These are phyloP conservation scores for Argynnis bischoffii DNA, from an alignment of 2,888 invertebrate species.

Conservation along the genomic window DNA sequence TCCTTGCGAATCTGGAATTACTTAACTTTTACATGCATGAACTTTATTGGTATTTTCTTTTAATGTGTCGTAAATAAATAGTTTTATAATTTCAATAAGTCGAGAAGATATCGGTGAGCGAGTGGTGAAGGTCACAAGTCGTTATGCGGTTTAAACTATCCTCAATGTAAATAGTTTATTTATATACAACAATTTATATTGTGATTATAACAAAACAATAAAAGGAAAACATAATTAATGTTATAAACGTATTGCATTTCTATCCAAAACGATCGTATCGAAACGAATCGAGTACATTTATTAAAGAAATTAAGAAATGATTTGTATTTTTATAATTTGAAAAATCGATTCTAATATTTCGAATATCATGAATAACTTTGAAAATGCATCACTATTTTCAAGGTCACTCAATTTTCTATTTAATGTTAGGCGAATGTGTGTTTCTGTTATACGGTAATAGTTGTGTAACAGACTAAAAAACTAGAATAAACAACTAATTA, in stretches of 20 bases:
- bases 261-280: too few species aligned
- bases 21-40: constrained; percentile 9
- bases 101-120: constrained; percentile 13
- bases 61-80: constrained; percentile 16
- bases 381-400: constrained; percentile 2
- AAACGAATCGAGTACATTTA: too few species aligned
- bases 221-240: constrained; percentile 1
- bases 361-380: background rate
- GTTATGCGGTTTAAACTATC: constrained; percentile 19
- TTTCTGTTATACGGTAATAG: constrained; percentile 2
- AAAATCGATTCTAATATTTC: constrained; percentile 2
- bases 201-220: constrained; percentile 13
- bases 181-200: constrained; percentile 17
- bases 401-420: constrained; percentile 1
- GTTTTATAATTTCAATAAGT: constrained; percentile 18
- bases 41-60: constrained; percentile 19
- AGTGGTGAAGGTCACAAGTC: constrained; percentile 16
- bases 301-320: too few species aligned
- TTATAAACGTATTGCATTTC: too few species aligned
- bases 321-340: too few species aligned
- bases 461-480: background rate
- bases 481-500: background rate
- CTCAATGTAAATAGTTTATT: constrained; percentile 17
- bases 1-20: constrained; percentile 24
- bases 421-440: background rate